A percentile compares a stretch with the other conserved stretches of the same genome.
phyloP scores from a whole-genome alignment of 2,113 vertebrate species.

The Vulpes vulpes region DNA sequence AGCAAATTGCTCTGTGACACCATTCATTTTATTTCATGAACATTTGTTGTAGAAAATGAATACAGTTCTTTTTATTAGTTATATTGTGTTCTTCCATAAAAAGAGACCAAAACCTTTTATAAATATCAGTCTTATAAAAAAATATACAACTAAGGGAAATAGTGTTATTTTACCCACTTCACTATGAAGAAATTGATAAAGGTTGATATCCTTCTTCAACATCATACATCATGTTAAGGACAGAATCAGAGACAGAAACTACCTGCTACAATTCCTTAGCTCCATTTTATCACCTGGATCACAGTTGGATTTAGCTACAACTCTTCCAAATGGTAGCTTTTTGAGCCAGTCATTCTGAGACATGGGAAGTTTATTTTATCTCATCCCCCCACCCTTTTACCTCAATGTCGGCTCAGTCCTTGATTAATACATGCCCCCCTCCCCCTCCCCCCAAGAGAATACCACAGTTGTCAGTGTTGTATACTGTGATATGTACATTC shows the following conservation, averaged over 20 bases:
- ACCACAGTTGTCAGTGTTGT: neutral
- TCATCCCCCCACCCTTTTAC: neutral
- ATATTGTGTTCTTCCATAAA: neutral
- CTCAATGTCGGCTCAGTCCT: neutral
- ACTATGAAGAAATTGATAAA: neutral
- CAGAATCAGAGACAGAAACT: constrained; percentile 30
- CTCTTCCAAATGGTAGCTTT: constrained; percentile 47
- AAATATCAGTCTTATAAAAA: neutral
- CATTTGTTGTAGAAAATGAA: constrained; percentile 48
- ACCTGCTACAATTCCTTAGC: neutral
- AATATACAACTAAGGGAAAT: neutral
- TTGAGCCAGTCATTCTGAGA: neutral
- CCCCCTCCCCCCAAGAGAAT: neutral
- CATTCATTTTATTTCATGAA: constrained; percentile 65
- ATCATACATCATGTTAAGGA: constrained; percentile 18
- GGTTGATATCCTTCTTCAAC: neutral
- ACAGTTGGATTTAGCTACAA: neutral
- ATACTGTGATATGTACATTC: neutral
- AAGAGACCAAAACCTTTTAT: constrained; percentile 21
- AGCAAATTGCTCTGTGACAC: constrained; percentile 76
- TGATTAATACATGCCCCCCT: neutral
- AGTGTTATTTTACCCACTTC: neutral
- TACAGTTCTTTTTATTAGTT: constrained; percentile 25
- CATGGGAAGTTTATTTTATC: neutral
- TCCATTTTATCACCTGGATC: neutral